Evolutionary conservation across 2,797 vertebrate genomes (phyloP).

Genomic region (Naso thynnoides): DNA sequence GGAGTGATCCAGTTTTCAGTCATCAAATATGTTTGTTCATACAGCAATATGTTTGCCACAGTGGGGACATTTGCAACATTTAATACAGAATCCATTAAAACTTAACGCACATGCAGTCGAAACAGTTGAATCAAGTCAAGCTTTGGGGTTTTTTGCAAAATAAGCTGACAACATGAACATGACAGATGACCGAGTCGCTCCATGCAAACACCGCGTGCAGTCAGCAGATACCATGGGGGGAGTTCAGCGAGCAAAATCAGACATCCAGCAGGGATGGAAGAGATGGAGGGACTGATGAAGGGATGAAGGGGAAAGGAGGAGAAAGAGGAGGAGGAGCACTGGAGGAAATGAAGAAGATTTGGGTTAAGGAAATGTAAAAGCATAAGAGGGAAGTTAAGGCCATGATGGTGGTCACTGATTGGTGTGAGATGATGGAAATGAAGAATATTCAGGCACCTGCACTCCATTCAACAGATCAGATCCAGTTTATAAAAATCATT

Average conservation of each 20-base stretch:
- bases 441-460: constrained; percentile 12
- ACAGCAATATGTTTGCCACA: constrained; percentile 11
- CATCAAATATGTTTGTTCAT: constrained; percentile 4
- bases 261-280: constrained; percentile 62
- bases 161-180: constrained; percentile 28
- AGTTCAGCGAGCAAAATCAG: constrained; percentile 57
- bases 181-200: constrained; percentile 16
- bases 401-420: constrained; percentile 26
- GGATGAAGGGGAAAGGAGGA: constrained; percentile 59
- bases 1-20: neutral
- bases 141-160: neutral
- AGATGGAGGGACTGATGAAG: constrained; percentile 55
- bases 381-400: constrained; percentile 19
- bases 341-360: constrained; percentile 66
- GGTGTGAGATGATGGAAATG: constrained; percentile 21
- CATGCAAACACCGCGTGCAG: constrained; percentile 55
- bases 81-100: neutral
- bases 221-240: constrained; percentile 66
- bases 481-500: constrained; percentile 1
- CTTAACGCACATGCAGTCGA: constrained; percentile 7
- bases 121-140: neutral
- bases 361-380: constrained; percentile 46
- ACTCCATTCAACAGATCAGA: neutral
- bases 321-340: constrained; percentile 52
- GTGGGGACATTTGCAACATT: neutral